Evolutionary conservation across 2,797 vertebrate genomes (phyloP).

Genomic region (Girardinus metallicus): DNA sequence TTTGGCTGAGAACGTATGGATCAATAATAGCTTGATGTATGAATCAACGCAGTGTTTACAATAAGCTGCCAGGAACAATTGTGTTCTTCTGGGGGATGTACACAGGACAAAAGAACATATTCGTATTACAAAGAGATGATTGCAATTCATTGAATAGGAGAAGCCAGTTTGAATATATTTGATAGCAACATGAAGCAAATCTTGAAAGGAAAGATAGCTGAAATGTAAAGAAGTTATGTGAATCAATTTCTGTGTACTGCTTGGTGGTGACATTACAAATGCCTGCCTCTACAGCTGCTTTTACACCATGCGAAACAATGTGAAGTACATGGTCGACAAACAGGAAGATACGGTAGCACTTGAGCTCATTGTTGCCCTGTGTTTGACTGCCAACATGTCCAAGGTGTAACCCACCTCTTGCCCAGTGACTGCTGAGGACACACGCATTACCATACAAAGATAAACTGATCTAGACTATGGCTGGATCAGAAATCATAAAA

Average conservation of each 20-base stretch:
- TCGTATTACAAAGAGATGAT: not conserved
- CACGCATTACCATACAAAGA: not conserved
- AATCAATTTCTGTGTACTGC: not conserved
- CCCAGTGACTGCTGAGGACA: not conserved
- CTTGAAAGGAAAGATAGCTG: not conserved
- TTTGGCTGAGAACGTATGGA: slow-evolving; percentile 21
- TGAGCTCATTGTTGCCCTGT: not conserved
- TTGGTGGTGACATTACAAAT: not conserved
- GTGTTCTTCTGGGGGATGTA: not conserved
- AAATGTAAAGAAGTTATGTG: not conserved
- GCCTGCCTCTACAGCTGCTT: not conserved
- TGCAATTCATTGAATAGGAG: slow-evolving; percentile 1
- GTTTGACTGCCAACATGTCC: not conserved
- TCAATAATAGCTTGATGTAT: slow-evolving; percentile 15
- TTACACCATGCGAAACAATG: not conserved
- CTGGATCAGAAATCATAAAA: not conserved
- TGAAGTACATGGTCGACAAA: slow-evolving; percentile 5
- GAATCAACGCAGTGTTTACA: slow-evolving; percentile 6
- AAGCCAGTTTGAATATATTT: not conserved
- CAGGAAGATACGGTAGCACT: slow-evolving; percentile 1
- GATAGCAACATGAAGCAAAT: slow-evolving; percentile 8
- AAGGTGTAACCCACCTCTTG: not conserved
- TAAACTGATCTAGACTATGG: not conserved
- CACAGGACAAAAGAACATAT: not conserved
- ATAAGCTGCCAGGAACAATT: slow-evolving; percentile 9